Percentiles rank a stretch among this genome's conserved stretches.
Evolutionary conservation across 2,888 invertebrate genomes (phyloP).

Genomic region (Petrophora chlorosata): DNA sequence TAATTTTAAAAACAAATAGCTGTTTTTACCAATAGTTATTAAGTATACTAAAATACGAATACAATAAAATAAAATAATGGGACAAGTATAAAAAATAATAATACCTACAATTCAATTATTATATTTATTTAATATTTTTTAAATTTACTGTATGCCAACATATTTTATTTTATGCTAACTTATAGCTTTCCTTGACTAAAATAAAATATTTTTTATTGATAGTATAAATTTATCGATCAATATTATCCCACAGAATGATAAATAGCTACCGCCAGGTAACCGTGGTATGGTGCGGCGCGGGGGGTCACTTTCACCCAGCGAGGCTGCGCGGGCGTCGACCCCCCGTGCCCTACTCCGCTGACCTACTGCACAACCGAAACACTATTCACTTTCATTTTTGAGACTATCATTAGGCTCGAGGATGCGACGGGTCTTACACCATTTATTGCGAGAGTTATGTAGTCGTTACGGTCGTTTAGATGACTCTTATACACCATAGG

Average conservation of each 20-base stretch:
- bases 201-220: neutral
- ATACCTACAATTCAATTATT: too few species aligned
- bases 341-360: constrained; percentile 80
- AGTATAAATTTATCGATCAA: neutral
- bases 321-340: constrained; percentile 83
- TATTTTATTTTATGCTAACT: too few species aligned
- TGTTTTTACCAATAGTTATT: too few species aligned
- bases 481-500: constrained; percentile 18
- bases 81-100: too few species aligned
- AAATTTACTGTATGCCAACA: too few species aligned
- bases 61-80: too few species aligned
- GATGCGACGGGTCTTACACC: constrained; percentile 66
- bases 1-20: too few species aligned
- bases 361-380: constrained; percentile 78
- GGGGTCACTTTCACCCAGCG: constrained; percentile 80
- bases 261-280: neutral
- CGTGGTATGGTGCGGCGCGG: constrained; percentile 50
- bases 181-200: neutral
- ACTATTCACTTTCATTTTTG: constrained; percentile 80
- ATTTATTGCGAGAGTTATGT: constrained; percentile 51
- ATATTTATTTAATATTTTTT: too few species aligned
- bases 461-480: constrained; percentile 9
- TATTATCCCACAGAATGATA: neutral
- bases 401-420: constrained; percentile 71
- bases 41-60: too few species aligned